Conservation (phyloP, 2,113 vertebrate species). For the Oryzias curvinotus region DNA sequence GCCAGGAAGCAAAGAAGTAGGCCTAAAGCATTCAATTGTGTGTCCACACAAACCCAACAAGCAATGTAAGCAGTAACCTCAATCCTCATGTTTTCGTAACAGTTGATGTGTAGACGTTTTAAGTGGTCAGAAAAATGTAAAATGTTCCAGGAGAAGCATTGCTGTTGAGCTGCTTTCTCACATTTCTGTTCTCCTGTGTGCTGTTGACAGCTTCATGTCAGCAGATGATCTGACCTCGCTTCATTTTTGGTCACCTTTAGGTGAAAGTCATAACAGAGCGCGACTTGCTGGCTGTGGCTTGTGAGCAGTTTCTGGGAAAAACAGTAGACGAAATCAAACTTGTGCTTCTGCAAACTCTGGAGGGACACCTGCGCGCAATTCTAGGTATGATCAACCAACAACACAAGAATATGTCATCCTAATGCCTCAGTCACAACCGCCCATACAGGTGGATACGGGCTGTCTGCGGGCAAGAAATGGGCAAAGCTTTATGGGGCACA, state of each 20-base stretch:
- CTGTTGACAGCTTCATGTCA: background rate
- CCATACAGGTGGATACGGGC: too few species aligned
- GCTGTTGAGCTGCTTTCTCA: background rate
- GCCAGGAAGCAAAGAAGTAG: too few species aligned
- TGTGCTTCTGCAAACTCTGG: constrained; percentile 90
- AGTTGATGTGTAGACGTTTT: too few species aligned
- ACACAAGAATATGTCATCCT: background rate
- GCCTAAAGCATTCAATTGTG: too few species aligned
- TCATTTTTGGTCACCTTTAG: constrained; percentile 61
- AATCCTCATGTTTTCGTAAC: too few species aligned
- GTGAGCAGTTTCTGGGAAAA: constrained; percentile 96
- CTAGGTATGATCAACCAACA: constrained; percentile 75
- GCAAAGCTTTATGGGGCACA: too few species aligned
- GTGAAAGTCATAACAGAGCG: constrained; percentile 94
- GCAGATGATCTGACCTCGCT: background rate
- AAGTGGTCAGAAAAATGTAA: too few species aligned
- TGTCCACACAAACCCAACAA: too few species aligned
- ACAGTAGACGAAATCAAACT: constrained; percentile 88
- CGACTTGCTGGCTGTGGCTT: constrained; percentile 88
- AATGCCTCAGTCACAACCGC: background rate
- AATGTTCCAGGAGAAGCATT: too few species aligned
- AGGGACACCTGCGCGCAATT: constrained; percentile 95
- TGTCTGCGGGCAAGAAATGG: too few species aligned
- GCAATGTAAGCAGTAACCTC: too few species aligned
- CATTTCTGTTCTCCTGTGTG: background rate